phyloP scores from a whole-genome alignment of 2,113 vertebrate genomes.

The Sturnus vulgaris region DNA sequence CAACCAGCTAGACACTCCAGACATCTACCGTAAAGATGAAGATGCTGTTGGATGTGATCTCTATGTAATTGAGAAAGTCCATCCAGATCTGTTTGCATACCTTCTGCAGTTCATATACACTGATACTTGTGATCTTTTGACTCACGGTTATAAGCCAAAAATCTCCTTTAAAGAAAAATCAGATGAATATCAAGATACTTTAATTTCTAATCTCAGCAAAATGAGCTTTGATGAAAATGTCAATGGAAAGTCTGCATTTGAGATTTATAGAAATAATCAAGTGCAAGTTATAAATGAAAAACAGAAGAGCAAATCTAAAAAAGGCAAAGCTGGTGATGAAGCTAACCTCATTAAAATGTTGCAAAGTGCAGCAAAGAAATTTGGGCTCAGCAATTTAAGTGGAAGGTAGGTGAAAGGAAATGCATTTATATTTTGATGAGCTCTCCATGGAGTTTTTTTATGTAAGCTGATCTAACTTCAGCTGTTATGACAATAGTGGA shows the following conservation, averaged over 20 bases:
- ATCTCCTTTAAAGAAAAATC: conserved; percentile 49
- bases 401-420: conserved; percentile 76
- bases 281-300: conserved; percentile 75
- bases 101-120: conserved; percentile 91
- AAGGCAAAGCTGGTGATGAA: conserved; percentile 78
- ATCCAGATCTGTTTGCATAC: conserved; percentile 85
- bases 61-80: conserved; percentile 86
- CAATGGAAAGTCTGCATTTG: conserved; percentile 80
- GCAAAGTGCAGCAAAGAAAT: conserved; percentile 87
- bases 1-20: conserved; percentile 58
- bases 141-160: conserved; percentile 81
- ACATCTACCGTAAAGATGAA: conserved; percentile 79
- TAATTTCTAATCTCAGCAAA: conserved; percentile 84
- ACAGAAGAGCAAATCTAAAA: conserved; percentile 85
- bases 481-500: neutral
- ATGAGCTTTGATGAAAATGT: conserved; percentile 74
- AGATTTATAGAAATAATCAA: conserved; percentile 84
- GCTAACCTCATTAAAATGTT: conserved; percentile 86
- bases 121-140: conserved; percentile 90
- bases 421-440: neutral
- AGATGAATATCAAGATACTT: conserved; percentile 73
- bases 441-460: neutral
- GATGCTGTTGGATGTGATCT: conserved; percentile 89
- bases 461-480: neutral
- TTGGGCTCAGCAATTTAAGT: conserved; percentile 83